Base-by-base conservation (phyloP, 2,888 invertebrate genomes). In the Euplexia lucipara region DNA sequence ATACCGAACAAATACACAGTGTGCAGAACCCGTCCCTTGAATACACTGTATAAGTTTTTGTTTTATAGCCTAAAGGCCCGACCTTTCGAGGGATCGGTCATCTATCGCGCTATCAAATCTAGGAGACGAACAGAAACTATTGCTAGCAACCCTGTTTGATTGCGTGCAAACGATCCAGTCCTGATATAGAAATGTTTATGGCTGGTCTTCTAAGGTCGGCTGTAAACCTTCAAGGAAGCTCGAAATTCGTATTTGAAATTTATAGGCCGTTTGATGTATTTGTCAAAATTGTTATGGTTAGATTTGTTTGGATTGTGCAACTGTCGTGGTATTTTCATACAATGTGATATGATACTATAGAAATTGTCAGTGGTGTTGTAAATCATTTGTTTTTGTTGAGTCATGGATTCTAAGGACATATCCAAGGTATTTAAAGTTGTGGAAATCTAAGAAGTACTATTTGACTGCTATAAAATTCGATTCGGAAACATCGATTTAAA, bases 101-200 rank as follows among this genome's bases (percentile, higher is more conserved):
- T 90, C 84, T 87, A 87, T 89, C 85, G 78, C 62, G 77, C 87
- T 75, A 90, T 91, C 88, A 91, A 91, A 90, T 87, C 89, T 85
- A 86, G 84, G 83, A 82, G 83, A 64, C 71, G 58, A 65, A 79
- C 68, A 74, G 75, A 68, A 75, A 80, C 75, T 78, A 74, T 78
- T 54, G 68, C 68, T 54, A 51, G 54, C 65, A 63, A 69, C 70
- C 75, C 70, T 70, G 75, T 83, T 84, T 87, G 83, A 87, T 87
- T 85, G 86, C 78, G 79, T 81, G 81, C 52, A 18, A 79, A 81
- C 81, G 65, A 70, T 69, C 65, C 39, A 16, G 35, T 32, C 61
- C 41, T 69, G 79, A 79, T 72, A 79, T 51, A 65, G 41, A 41
- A 53, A 60, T 70, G 80, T 82, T 81, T 81, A 82, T 67, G 67